Evolutionary conservation across 1,140 invertebrate species (phyloP).

Genomic region (Lethrus apterus): DNA sequence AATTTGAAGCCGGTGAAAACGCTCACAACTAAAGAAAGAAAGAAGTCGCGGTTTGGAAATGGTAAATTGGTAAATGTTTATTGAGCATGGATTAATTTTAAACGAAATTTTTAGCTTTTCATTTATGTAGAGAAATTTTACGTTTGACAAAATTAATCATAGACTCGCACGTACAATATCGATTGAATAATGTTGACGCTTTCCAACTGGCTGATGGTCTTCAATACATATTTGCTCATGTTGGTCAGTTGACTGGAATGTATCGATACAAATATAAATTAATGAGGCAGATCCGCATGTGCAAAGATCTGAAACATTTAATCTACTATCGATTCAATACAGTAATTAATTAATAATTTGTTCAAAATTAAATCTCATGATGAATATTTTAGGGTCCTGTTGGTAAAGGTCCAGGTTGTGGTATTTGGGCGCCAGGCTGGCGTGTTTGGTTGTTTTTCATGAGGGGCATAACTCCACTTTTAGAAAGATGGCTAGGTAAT

Average conservation of each 20-base stretch:
- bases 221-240: constrained; percentile 99
- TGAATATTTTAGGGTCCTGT: constrained; percentile 71
- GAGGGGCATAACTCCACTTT: constrained; percentile 94
- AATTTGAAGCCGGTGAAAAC: constrained; percentile 99
- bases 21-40: constrained; percentile 97
- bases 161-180: constrained; percentile 98
- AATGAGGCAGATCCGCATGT: constrained; percentile 99
- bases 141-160: constrained; percentile 96
- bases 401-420: constrained; percentile 98
- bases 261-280: constrained; percentile 99
- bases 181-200: constrained; percentile 98
- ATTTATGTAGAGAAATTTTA: constrained; percentile 97
- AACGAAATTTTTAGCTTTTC: constrained; percentile 69
- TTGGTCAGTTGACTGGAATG: constrained; percentile 99
- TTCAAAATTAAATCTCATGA: background rate
- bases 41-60: constrained; percentile 99
- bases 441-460: constrained; percentile 99
- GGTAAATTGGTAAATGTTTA: constrained; percentile 46
- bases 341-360: constrained; percentile 49
- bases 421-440: constrained; percentile 99
- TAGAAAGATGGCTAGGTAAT: constrained; percentile 98
- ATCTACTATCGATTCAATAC: constrained; percentile 99
- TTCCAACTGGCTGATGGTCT: constrained; percentile 97
- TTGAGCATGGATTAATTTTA: background rate
- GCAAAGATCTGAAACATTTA: constrained; percentile 98